Percentiles rank a stretch among this genome's conserved stretches.
These are phyloP conservation scores for Lepidocolaptes lacrymiger DNA, from an alignment of 2,797 vertebrate genomes.

Conservation along the genomic window DNA sequence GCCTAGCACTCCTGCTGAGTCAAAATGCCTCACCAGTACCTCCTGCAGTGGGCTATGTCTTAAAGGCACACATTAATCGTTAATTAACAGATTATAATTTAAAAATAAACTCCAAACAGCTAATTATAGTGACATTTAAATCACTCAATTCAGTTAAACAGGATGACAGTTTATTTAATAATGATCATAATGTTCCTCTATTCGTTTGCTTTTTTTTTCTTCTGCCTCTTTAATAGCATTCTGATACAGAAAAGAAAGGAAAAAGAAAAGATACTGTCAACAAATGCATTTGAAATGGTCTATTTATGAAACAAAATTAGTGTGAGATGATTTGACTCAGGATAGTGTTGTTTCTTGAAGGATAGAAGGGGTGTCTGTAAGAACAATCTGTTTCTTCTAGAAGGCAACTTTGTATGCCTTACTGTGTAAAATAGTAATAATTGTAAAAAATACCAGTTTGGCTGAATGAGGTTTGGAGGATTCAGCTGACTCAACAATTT, in stretches of 20 bases:
- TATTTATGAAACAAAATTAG: constrained; percentile 44
- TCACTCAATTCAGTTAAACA: constrained; percentile 19
- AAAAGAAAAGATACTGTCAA: background rate
- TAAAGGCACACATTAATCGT: constrained; percentile 45
- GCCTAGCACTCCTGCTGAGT: constrained; percentile 41
- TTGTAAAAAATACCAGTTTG: background rate
- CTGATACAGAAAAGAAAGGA: background rate
- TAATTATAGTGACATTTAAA: constrained; percentile 52
- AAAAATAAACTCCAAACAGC: constrained; percentile 52
- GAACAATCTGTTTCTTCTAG: constrained; percentile 52
- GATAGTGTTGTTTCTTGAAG: constrained; percentile 59
- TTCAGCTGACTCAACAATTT: constrained; percentile 52
- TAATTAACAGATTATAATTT: constrained; percentile 65
- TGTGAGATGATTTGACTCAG: constrained; percentile 27
- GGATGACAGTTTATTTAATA: constrained; percentile 37
- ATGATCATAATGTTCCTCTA: background rate
- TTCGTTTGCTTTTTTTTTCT: background rate
- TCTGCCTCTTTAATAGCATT: background rate
- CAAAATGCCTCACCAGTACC: constrained; percentile 27
- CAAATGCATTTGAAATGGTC: constrained; percentile 4
- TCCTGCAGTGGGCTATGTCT: constrained; percentile 48
- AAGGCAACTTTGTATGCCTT: background rate
- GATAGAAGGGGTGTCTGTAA: background rate
- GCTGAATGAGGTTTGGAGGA: constrained; percentile 1
- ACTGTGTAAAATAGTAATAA: constrained; percentile 12